Percentiles rank a stretch among this genome's conserved stretches.
Conservation (phyloP, 1,140 invertebrate genomes). For the Bactericera cockerelli region DNA sequence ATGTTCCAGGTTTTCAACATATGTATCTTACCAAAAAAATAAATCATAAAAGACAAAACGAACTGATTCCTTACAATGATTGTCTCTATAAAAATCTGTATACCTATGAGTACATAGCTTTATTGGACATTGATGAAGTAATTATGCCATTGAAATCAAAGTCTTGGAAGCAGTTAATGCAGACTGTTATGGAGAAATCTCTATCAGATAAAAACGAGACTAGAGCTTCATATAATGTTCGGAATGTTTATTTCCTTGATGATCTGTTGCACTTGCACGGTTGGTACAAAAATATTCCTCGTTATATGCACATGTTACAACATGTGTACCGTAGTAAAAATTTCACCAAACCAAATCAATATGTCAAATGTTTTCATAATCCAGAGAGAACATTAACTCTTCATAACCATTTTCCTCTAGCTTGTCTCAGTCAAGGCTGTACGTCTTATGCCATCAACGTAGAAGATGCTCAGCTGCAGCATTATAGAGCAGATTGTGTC, state of each 20-base stretch:
- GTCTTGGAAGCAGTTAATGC: constrained; percentile 67
- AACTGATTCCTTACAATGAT: constrained; percentile 93
- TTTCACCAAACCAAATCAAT: constrained; percentile 84
- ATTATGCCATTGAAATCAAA: constrained; percentile 72
- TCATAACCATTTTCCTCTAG: constrained; percentile 85
- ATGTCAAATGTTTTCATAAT: constrained; percentile 89
- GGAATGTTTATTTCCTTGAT: constrained; percentile 90
- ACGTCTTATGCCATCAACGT: constrained; percentile 73
- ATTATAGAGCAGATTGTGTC: constrained; percentile 85
- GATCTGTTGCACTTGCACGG: constrained; percentile 67
- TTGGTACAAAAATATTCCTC: constrained; percentile 67
- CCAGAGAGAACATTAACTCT: constrained; percentile 72
- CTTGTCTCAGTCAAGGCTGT: constrained; percentile 69
- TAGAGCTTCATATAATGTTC: constrained; percentile 71
- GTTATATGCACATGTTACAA: constrained; percentile 86
- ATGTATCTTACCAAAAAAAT: constrained; percentile 77
- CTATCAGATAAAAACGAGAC: constrained; percentile 51
- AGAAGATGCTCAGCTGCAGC: constrained; percentile 72
- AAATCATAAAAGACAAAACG: constrained; percentile 84
- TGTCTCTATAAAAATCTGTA: constrained; percentile 89
- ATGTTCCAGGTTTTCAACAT: constrained; percentile 72
- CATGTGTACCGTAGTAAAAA: constrained; percentile 80
- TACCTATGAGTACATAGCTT: constrained; percentile 72
- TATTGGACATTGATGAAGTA: constrained; percentile 87
- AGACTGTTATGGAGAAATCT: constrained; percentile 48